Evolutionary conservation across 2,113 vertebrate species (phyloP).

Genomic region (Climacteris rufus): DNA sequence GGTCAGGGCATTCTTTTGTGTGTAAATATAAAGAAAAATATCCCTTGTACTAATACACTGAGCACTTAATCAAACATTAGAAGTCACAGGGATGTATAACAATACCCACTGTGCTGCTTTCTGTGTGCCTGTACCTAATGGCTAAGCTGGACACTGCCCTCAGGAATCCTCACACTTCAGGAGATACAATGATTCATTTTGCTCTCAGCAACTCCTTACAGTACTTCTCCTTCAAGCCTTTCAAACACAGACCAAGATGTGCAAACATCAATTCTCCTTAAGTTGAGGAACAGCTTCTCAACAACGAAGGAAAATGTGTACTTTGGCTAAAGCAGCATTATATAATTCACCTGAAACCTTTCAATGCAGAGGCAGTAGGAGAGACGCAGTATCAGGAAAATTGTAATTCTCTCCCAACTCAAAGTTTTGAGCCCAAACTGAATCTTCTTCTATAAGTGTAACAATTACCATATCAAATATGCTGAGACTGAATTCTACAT

Average conservation of each 20-base stretch:
- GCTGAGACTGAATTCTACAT: not conserved
- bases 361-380: not conserved
- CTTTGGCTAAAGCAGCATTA: not conserved
- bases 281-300: not conserved
- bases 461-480: not conserved
- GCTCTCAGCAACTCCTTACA: not conserved
- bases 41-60: not conserved
- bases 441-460: not conserved
- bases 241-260: not conserved
- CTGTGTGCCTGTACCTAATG: not conserved
- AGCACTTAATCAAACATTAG: not conserved
- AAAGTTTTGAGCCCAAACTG: not conserved
- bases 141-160: not conserved
- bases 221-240: not conserved
- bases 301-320: not conserved
- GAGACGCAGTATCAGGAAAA: not conserved
- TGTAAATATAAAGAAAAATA: not conserved
- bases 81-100: not conserved
- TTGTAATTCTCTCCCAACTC: not conserved
- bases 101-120: not conserved
- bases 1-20: not conserved
- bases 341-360: not conserved
- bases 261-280: not conserved
- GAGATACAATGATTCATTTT: not conserved
- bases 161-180: not conserved